Evolutionary conservation across 2,888 invertebrate species (phyloP), one percentile per base, ranked within the genome.

Genomic region (Drosophila peninsularis): DNA sequence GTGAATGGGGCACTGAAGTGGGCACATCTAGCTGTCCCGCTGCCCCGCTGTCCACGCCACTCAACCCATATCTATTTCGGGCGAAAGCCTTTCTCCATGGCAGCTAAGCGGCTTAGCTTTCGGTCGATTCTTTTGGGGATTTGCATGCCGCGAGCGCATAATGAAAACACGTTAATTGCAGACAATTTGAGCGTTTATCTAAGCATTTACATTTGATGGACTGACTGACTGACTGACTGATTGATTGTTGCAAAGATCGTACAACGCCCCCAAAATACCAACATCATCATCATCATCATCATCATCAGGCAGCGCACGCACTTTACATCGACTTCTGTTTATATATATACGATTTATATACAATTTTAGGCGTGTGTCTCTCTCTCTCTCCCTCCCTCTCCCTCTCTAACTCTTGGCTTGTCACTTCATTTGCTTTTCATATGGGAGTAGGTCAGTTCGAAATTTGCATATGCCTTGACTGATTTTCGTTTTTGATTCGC

Each of bases 371-470:
- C 71, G 47, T 45, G 36, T 62, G 10, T 32, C 10, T 32, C 32
- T 32, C 27, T 27, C 27, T 6, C 30, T 9, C 30, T 30, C 30
- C 9, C 30, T 32, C 32, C 3, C 19, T 30, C 30, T 37, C 19
- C 45, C 44, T 52, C 14, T 65, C 42, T 66, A 50, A 61, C 55
- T 68, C 65, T 64, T 54, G 62, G 55, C 55, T 64, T 66, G 68
- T 57, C 72, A 58, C 62, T 73, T 77, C 71, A 73, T 88, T 88
- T 89, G 71, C 71, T 78, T 82, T 82, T 88, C 80, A 85, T 88
- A 86, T 86, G 86, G 86, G 86, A 86, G 86, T 86, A 86, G 86
- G 86, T 86, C 86, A 86, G 86, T 86, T 90, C 88, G 82, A 90
- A 90, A 90, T 90, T 90, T 88, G 80, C 90, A 90, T 90, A 82